Evolutionary conservation across 2,888 invertebrate species (phyloP).

Genomic region (Xestobium rufovillosum): DNA sequence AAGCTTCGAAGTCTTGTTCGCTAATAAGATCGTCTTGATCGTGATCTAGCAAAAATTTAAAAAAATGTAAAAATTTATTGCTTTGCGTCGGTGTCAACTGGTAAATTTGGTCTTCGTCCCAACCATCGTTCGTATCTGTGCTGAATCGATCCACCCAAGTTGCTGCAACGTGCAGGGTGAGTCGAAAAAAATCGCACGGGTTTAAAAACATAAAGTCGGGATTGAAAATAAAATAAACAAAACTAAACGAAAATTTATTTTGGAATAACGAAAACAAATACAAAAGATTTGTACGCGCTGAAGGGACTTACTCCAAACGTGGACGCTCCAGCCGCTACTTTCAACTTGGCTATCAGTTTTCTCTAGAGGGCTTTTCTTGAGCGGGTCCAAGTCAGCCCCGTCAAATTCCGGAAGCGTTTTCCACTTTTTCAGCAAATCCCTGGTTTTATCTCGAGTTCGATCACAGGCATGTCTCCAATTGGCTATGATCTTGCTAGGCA

Average conservation of each 20-base stretch:
- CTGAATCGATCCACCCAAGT: slow-evolving; percentile 70
- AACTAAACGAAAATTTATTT: slow-evolving; percentile 4
- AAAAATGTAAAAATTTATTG: slow-evolving; percentile 65
- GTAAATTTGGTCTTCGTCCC: slow-evolving; percentile 49
- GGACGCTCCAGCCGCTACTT: slow-evolving; percentile 65
- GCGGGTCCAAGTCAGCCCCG: slow-evolving; percentile 39
- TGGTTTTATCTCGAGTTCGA: slow-evolving; percentile 65
- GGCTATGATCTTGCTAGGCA: slow-evolving; percentile 63
- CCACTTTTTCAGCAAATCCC: slow-evolving; percentile 65
- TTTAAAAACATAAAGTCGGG: too few relatives aligned
- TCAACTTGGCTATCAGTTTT: slow-evolving; percentile 42
- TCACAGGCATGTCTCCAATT: slow-evolving; percentile 72
- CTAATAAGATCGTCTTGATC: slow-evolving; percentile 65
- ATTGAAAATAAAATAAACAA: too few relatives aligned
- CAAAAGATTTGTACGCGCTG: too few relatives aligned
- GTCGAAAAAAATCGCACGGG: slow-evolving; percentile 22
- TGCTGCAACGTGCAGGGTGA: too few relatives aligned
- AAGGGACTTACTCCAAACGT: slow-evolving; percentile 69
- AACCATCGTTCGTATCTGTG: slow-evolving; percentile 50
- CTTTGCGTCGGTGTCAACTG: slow-evolving; percentile 56
- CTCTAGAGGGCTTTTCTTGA: slow-evolving; percentile 41
- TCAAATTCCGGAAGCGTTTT: slow-evolving; percentile 56
- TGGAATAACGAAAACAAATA: neutral
- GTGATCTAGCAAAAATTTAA: slow-evolving; percentile 61
- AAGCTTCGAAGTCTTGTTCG: slow-evolving; percentile 61